These are phyloP conservation scores for Chamaea fasciata DNA, from an alignment of 2,113 vertebrate genomes.

Conservation along the genomic window DNA sequence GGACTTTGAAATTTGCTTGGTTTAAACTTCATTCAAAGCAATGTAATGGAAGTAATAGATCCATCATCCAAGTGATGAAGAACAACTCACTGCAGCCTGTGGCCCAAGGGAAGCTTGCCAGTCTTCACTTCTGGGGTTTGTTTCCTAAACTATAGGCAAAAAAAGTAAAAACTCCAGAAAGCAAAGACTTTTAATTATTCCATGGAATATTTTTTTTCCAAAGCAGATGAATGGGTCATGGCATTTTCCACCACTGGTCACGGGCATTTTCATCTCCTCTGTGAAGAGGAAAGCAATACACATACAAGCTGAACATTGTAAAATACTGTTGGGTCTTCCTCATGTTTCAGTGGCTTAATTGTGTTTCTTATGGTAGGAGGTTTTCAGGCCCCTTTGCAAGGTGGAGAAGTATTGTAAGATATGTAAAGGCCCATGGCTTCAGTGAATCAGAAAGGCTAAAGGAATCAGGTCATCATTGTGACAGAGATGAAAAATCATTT, in stretches of 20 bases:
- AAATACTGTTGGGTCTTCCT: not conserved
- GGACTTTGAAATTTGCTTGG: not conserved
- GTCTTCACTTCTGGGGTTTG: not conserved
- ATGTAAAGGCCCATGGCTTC: not conserved
- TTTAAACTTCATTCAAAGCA: not conserved
- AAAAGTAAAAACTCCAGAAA: not conserved
- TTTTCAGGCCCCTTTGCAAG: not conserved
- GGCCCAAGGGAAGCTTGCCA: not conserved
- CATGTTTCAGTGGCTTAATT: not conserved
- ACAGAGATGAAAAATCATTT: not conserved
- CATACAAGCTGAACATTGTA: not conserved
- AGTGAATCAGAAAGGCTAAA: not conserved
- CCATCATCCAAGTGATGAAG: not conserved
- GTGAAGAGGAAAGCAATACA: not conserved
- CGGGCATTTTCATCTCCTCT: not conserved
- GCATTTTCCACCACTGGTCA: not conserved
- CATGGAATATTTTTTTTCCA: not conserved
- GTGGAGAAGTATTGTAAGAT: not conserved
- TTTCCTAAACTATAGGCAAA: not conserved
- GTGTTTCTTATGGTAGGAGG: not conserved
- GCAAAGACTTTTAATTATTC: not conserved
- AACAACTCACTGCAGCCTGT: not conserved
- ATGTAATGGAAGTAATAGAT: not conserved
- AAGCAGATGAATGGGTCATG: not conserved
- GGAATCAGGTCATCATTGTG: not conserved